Evolutionary conservation across 2,888 invertebrate genomes (phyloP), one percentile per base, ranked within the genome.

Genomic region (Eupithecia pulchellata): DNA sequence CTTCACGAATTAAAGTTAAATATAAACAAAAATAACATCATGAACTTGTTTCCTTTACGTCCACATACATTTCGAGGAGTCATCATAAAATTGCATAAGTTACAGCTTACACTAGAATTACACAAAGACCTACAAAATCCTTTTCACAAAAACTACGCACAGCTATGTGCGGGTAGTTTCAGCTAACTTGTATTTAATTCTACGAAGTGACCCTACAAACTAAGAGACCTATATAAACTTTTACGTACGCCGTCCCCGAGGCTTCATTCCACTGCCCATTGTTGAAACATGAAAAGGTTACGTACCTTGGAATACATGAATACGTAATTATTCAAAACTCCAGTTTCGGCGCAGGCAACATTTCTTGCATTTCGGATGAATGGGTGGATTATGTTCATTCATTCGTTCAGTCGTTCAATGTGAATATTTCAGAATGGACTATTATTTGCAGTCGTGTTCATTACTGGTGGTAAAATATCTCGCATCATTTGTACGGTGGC

Each of bases 291-390:
- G 75, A 75, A 77, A 78, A 76, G 78, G 75, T 75, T 74, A 47
- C 20, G 47, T 47, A 76, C 74, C 69, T 71, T 64, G 39, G 69
- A 70, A 71, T 80, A 67, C 66, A 86, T 87, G 83, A 87, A 87
- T 86, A 77, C 71, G 73, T 84, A 81, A 87, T 84, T 79, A 82
- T 80, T 68, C 81, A 78, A n/a, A 78, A 84, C 68, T 62, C 36
- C 20, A 34, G 17, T 60, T 60, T 58, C 29, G 52, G 36, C 9
- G 62, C 34, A 52, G 62, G 62, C 36, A 52, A 67, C 67, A 29
- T 62, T 62, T 68, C 62, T 68, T 55, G 32, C 52, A 52, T 14
- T 62, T 9, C 27, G 55, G 55, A 62, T 62, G 42, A 61, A 66
- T 55, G 64, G 42, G 36, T 65, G 14, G 39, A 66, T 66, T 39